Evolutionary conservation across 1,140 invertebrate genomes (phyloP).

Genomic region (Pemphigus obesinymphae): DNA sequence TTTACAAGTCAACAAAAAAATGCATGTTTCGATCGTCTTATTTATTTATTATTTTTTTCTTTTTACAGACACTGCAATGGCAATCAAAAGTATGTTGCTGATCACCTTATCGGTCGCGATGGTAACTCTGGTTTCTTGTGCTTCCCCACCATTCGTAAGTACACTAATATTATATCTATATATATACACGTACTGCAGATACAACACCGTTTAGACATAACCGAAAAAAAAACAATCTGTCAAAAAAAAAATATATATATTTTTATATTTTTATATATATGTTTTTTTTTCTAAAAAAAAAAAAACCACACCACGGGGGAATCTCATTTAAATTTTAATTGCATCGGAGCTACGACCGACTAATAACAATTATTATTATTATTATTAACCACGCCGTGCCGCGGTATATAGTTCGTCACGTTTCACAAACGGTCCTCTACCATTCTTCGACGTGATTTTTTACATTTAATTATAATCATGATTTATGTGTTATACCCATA

Average conservation of each 20-base stretch:
- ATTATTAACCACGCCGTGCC: background rate
- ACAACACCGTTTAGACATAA: background rate
- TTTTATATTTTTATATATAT: too few relatives aligned
- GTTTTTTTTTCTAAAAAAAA: too few relatives aligned
- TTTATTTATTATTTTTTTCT: background rate
- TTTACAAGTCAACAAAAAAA: too few relatives aligned
- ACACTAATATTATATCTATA: background rate
- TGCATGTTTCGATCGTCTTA: background rate
- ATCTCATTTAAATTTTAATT: slow-evolving; percentile 40
- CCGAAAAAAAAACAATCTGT: background rate
- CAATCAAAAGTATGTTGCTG: background rate
- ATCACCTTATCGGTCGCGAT: background rate
- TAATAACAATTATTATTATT: slow-evolving; percentile 18
- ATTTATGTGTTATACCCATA: background rate
- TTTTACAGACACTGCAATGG: slow-evolving; percentile 19
- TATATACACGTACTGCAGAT: background rate
- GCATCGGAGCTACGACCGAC: background rate
- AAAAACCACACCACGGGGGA: background rate
- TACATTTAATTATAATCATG: slow-evolving; percentile 29
- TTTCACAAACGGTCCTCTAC: background rate
- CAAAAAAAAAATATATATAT: background rate
- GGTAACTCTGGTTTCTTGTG: background rate
- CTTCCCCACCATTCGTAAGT: slow-evolving; percentile 17
- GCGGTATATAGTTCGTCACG: background rate
- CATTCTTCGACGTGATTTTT: background rate